Evolutionary conservation across 2,888 invertebrate genomes (phyloP), one percentile per base, ranked within the genome.

Genomic region (Parelbella ahira): DNA sequence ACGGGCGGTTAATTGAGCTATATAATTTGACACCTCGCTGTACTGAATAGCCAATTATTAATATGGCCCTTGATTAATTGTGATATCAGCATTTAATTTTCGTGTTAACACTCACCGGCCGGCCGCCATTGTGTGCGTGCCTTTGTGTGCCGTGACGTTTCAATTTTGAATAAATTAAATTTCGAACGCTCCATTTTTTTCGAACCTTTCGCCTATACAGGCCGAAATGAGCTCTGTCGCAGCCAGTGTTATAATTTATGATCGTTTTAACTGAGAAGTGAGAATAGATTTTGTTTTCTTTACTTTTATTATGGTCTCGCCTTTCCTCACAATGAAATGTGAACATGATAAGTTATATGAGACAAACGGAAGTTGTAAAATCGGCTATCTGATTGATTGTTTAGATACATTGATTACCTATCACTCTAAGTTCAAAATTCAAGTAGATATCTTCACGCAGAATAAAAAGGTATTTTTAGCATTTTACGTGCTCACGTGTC

Each of bases 101-200:
- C 86, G 75, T 84, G 86, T 86, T 87, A 87, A 84, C 86, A 83
- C 76, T 72, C 69, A 62, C 68, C 70, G 68, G 66, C 70, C 63
- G 61, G 53, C 64, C 66, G 66, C 83, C 72, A 83, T 84, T 84
- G 86, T 84, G 61, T 66, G 66, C 68, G 63, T 63, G 71, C 80
- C 78, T 83, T 84, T 83, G 84, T 84, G 61, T 60, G 70, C 72
- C 79, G 76, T 87, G 86, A 87, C 86, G 86, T 87, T 86, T 86
- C 86, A 87, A 87, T 87, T 86, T 84, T 83, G 86, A 84, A 86
- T 86, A 87, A 87, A 86, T 87, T 87, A 87, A 86, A 87, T 87
- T 86, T 87, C 82, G 79, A 86, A 86, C 84, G 86, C 83, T 82
- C 80, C 77, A 73, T 81, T 86, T 86, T 80, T 84, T 81, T 64